phyloP scores from a whole-genome alignment of 2,888 invertebrate genomes.

The Drosophila neoperkinsi region DNA sequence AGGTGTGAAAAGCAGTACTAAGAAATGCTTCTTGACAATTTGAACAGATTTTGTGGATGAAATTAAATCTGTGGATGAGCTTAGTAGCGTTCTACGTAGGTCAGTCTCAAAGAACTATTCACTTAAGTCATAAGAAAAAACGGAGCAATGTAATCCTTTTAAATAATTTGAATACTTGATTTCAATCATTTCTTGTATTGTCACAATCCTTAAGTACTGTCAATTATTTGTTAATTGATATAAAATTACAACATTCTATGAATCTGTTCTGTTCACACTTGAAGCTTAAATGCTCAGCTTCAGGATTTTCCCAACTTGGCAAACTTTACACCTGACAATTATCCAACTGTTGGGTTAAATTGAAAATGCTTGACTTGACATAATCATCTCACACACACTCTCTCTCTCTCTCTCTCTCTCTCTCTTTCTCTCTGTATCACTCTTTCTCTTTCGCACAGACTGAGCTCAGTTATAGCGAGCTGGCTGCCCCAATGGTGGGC shows the following conservation, averaged over 20 bases:
- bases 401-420: background rate
- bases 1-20: slow-evolving; percentile 39
- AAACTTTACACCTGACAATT: slow-evolving; percentile 33
- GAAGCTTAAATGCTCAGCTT: background rate
- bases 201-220: background rate
- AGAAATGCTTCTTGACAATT: slow-evolving; percentile 5
- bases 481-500: slow-evolving; percentile 75
- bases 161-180: background rate
- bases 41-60: slow-evolving; percentile 11
- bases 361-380: slow-evolving; percentile 45
- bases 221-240: background rate
- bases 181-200: background rate
- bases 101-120: background rate
- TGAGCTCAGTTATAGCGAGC: slow-evolving; percentile 84
- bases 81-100: background rate
- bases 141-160: background rate
- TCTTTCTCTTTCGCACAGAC: slow-evolving; percentile 63
- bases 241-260: background rate
- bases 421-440: background rate
- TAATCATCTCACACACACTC: background rate
- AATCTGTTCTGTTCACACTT: background rate
- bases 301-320: background rate
- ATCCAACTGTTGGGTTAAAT: slow-evolving; percentile 28
- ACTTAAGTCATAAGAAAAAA: background rate
- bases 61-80: background rate